These are phyloP conservation scores for Crypturellus undulatus DNA, from an alignment of 2,113 vertebrate genomes.

Conservation along the genomic window DNA sequence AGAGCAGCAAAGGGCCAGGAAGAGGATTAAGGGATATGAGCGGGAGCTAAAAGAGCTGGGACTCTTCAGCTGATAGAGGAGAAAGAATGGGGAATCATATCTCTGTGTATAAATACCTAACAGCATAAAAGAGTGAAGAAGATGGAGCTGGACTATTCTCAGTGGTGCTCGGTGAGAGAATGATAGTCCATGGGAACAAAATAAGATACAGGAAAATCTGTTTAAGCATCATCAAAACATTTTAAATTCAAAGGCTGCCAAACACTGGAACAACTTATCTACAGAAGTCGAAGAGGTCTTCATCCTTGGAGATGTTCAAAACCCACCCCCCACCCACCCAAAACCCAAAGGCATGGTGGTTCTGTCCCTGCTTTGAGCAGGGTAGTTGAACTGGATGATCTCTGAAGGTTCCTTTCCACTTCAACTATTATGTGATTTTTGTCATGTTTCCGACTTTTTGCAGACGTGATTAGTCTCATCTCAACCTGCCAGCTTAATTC, in stretches of 20 bases:
- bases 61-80: neutral
- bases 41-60: neutral
- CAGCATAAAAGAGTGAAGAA: no score
- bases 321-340: neutral
- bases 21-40: neutral
- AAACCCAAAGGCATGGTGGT: neutral
- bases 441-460: neutral
- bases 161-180: no score
- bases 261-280: neutral
- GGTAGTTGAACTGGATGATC: neutral
- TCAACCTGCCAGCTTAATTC: no score
- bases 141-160: no score
- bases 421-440: neutral
- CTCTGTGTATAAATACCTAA: neutral
- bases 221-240: neutral
- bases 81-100: neutral
- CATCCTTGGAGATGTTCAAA: neutral
- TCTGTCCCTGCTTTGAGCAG: neutral
- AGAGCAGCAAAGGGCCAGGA: neutral
- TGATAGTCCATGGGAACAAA: neutral
- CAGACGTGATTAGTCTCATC: no score
- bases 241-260: neutral
- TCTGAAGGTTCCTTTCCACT: rapidly evolving
- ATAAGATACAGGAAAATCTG: neutral
- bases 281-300: neutral